Evolutionary conservation across 1,140 invertebrate genomes (phyloP).

Genomic region (Meloidogyne floridensis): DNA sequence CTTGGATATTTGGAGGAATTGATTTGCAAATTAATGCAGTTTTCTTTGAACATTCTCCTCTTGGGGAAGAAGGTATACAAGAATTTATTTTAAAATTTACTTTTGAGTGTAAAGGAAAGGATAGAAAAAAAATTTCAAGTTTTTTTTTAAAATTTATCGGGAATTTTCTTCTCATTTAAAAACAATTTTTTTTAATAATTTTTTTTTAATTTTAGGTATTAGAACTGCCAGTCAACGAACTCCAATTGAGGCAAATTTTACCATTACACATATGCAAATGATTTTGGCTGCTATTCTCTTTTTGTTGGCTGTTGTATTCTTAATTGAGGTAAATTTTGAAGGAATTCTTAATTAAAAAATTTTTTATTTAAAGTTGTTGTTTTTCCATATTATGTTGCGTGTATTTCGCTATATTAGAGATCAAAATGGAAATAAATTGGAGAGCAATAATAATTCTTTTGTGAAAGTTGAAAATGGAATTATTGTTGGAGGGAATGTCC

Average conservation of each 20-base stretch:
- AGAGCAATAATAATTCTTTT: neutral
- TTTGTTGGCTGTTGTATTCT: neutral
- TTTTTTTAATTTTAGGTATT: neutral
- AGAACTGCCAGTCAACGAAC: neutral
- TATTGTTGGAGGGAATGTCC: neutral
- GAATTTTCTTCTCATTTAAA: too few relatives aligned
- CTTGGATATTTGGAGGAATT: neutral
- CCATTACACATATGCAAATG: neutral
- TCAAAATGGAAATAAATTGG: neutral
- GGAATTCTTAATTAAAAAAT: neutral
- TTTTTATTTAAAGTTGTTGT: neutral
- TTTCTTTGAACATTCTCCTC: conserved; percentile 2
- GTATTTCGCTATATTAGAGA: neutral
- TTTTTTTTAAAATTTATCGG: too few relatives aligned
- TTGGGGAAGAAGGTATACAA: neutral
- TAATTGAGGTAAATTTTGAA: neutral
- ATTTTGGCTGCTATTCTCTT: neutral
- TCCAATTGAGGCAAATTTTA: neutral
- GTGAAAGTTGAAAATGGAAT: neutral
- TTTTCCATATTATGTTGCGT: neutral
- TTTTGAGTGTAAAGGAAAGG: too few relatives aligned
- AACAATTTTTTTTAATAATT: too few relatives aligned
- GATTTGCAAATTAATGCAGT: conserved; percentile 2
- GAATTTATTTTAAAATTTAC: neutral
- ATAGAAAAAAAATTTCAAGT: too few relatives aligned